These are phyloP conservation scores for Merluccius polli DNA, from an alignment of 2,797 vertebrate species.

Conservation along the genomic window DNA sequence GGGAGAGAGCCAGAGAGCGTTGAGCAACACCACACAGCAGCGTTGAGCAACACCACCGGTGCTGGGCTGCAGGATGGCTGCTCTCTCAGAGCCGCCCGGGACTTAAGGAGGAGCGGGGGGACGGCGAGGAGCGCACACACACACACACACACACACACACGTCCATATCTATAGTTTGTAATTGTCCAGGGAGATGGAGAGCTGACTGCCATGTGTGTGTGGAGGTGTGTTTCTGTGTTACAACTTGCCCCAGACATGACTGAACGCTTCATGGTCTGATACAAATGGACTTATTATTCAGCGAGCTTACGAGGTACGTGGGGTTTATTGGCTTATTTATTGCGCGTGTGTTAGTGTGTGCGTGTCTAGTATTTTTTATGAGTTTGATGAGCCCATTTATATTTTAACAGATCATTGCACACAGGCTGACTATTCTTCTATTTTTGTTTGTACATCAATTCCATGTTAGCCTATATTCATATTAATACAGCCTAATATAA, in stretches of 20 bases:
- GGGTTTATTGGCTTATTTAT: background rate
- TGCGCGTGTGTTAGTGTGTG: background rate
- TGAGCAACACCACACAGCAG: no score
- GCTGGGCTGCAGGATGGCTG: background rate
- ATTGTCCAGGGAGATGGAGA: background rate
- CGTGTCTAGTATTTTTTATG: background rate
- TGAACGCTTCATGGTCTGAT: background rate
- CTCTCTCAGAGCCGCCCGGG: background rate
- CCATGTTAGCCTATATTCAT: background rate
- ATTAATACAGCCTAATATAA: no score
- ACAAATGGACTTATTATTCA: conserved; percentile 39
- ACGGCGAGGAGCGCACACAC: background rate
- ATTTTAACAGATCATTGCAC: background rate
- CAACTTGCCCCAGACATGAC: conserved; percentile 22
- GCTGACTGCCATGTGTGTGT: background rate
- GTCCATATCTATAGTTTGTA: no score
- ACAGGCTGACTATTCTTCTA: background rate
- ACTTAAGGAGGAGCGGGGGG: background rate
- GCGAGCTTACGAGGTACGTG: conserved; percentile 35
- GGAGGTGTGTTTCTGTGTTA: background rate
- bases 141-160: no score
- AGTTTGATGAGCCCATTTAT: background rate
- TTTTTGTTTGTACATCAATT: background rate
- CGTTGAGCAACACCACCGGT: background rate
- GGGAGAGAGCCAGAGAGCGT: no score